phyloP scores from a whole-genome alignment of 2,113 vertebrate species.

The Colinus virginianus region DNA sequence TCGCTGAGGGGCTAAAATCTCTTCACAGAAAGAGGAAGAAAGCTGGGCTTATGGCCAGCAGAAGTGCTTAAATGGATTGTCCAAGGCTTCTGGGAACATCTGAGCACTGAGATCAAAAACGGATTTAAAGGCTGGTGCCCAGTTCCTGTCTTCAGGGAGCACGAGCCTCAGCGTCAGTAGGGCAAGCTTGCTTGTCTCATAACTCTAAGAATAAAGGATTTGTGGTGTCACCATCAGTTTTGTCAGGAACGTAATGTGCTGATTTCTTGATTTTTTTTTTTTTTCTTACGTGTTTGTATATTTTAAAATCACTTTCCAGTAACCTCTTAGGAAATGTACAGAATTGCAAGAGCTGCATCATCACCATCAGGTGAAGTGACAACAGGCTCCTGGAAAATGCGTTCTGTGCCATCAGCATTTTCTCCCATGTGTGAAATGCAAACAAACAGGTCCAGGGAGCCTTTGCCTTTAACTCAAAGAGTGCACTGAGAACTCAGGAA shows the following conservation, averaged over 20 bases:
- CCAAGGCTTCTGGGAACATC: not conserved
- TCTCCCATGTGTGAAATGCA: not conserved
- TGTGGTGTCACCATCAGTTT: not conserved
- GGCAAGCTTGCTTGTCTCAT: not conserved
- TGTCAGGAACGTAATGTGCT: not conserved
- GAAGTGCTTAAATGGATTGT: not conserved
- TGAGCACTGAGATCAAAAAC: not conserved
- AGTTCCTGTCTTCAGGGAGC: not conserved
- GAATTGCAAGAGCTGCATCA: not conserved
- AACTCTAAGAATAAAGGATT: not conserved
- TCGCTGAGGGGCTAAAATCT: not conserved
- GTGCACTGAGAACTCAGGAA: not conserved
- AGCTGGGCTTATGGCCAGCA: not conserved
- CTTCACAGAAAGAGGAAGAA: not conserved
- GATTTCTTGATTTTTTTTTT: not conserved
- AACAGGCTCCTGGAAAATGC: not conserved
- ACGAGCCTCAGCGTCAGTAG: not conserved
- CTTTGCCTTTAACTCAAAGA: not conserved
- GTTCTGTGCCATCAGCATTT: not conserved
- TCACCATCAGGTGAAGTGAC: not conserved
- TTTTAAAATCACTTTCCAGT: not conserved
- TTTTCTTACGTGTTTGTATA: rapidly evolving
- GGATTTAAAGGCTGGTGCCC: not conserved
- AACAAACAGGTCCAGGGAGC: not conserved
- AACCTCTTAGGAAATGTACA: not conserved